Conservation (phyloP, 2,797 vertebrate genomes). For the Holocentrus rufus region DNA sequence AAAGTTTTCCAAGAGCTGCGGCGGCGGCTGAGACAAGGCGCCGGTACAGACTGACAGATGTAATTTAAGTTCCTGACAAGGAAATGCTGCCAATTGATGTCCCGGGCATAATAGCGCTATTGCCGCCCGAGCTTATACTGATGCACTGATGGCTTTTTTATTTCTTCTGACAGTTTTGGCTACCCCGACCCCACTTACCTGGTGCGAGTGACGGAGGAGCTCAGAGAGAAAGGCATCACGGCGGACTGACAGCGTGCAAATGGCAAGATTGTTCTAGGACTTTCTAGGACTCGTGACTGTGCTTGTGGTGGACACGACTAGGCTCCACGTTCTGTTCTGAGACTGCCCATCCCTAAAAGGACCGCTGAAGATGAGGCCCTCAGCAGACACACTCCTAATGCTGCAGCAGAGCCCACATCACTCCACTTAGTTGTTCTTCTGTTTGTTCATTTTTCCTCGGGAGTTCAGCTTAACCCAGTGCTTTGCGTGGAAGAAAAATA, state of each 20-base stretch:
- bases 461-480: conserved; percentile 65
- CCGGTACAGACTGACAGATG: conserved; percentile 32
- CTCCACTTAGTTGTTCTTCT: conserved; percentile 53
- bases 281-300: conserved; percentile 63
- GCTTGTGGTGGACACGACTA: conserved; percentile 55
- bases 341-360: conserved; percentile 49
- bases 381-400: conserved; percentile 62
- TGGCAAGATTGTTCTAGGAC: conserved; percentile 57
- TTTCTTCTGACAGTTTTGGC: conserved; percentile 86
- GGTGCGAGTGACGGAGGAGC: conserved; percentile 93
- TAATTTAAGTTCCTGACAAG: conserved; percentile 41
- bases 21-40: background rate
- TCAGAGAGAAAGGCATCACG: conserved; percentile 93
- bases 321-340: conserved; percentile 60
- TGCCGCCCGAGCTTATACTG: conserved; percentile 28
- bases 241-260: conserved; percentile 82
- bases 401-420: conserved; percentile 67
- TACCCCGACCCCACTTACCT: conserved; percentile 95
- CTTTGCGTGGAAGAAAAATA: conserved; percentile 66
- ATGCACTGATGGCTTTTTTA: conserved; percentile 48
- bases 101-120: conserved; percentile 29
- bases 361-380: conserved; percentile 60
- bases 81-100: conserved; percentile 32
- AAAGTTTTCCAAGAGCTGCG: background rate
- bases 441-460: conserved; percentile 58